A percentile compares a stretch with the other conserved stretches of the same genome.
Evolutionary conservation across 92 coral and sea anemone species (phyloP).

Genomic region (Chrysogorgia sp.): DNA sequence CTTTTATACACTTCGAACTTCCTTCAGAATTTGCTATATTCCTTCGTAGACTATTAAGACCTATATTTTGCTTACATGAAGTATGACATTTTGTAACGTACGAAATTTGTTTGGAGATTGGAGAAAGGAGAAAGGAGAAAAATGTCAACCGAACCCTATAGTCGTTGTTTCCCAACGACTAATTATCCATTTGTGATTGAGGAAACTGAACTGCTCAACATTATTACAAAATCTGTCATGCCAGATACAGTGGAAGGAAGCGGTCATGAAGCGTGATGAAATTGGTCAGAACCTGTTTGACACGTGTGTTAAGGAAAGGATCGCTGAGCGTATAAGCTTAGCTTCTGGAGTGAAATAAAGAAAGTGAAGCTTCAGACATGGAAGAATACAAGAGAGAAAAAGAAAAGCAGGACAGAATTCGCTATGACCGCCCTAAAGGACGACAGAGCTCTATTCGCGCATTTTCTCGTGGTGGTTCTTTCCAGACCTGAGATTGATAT

Average conservation of each 20-base stretch:
- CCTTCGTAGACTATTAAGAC: too few relatives aligned
- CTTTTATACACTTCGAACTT: too few relatives aligned
- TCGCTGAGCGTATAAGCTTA: conserved; percentile 9
- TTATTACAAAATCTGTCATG: conserved; percentile 64
- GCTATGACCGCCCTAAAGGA: conserved; percentile 49
- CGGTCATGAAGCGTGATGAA: conserved; percentile 36
- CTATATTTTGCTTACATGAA: too few relatives aligned
- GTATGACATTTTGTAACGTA: too few relatives aligned
- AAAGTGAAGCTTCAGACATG: conserved; percentile 51
- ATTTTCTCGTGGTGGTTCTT: conserved; percentile 61
- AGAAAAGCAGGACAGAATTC: conserved; percentile 12
- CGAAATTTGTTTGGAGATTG: too few relatives aligned
- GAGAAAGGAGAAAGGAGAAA: too few relatives aligned
- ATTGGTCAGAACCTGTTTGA: conserved; percentile 49
- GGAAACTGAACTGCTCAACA: conserved; percentile 46
- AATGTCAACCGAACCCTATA: too few relatives aligned
- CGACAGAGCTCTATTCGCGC: conserved; percentile 65
- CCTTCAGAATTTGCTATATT: too few relatives aligned
- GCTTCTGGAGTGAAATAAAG: conserved; percentile 57
- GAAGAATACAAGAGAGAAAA: conserved; percentile 36
- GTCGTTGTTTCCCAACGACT: too few relatives aligned
- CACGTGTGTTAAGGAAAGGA: conserved; percentile 49
- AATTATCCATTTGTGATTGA: too few relatives aligned
- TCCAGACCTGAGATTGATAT: conserved; percentile 58
- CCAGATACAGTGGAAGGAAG: conserved; percentile 32